phyloP scores from a whole-genome alignment of 2,113 vertebrate genomes.

The Tupaia tana region DNA sequence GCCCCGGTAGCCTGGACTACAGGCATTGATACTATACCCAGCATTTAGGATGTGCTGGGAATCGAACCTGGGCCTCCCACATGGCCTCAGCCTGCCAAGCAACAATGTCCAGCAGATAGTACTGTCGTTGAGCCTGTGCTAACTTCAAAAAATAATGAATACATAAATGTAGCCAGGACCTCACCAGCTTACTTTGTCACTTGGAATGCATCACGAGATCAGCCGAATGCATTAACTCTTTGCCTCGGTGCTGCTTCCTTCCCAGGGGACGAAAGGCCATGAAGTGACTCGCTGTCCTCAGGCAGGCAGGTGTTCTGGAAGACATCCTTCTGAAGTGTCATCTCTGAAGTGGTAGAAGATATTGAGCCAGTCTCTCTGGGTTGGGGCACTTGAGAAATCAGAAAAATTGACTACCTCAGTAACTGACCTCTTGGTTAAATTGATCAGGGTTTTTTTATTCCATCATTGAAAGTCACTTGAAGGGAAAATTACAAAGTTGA shows the following conservation, averaged over 20 bases:
- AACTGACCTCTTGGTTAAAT: conserved; percentile 30
- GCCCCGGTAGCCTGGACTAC: too few relatives aligned
- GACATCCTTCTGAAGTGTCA: not conserved
- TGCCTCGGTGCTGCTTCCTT: fast-evolving
- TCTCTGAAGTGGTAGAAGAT: not conserved
- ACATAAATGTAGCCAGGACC: too few relatives aligned
- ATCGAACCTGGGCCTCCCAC: not conserved
- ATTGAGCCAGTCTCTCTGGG: not conserved
- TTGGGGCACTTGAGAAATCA: conserved; percentile 40
- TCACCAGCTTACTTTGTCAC: not conserved
- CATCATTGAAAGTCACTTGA: conserved; percentile 42
- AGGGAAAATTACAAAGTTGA: not conserved
- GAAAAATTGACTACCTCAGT: not conserved
- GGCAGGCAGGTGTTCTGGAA: not conserved
- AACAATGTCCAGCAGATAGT: too few relatives aligned
- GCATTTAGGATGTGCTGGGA: not conserved
- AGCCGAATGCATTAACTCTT: not conserved
- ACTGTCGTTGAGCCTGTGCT: not conserved
- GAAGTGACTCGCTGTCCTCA: not conserved
- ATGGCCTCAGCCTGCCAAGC: too few relatives aligned
- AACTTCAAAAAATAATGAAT: not conserved
- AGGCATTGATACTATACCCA: too few relatives aligned
- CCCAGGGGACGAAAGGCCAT: not conserved
- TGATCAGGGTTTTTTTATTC: not conserved
- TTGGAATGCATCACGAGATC: not conserved